Evolutionary conservation across 2,888 invertebrate species (phyloP).

Genomic region (Shargacucullia verbasci): DNA sequence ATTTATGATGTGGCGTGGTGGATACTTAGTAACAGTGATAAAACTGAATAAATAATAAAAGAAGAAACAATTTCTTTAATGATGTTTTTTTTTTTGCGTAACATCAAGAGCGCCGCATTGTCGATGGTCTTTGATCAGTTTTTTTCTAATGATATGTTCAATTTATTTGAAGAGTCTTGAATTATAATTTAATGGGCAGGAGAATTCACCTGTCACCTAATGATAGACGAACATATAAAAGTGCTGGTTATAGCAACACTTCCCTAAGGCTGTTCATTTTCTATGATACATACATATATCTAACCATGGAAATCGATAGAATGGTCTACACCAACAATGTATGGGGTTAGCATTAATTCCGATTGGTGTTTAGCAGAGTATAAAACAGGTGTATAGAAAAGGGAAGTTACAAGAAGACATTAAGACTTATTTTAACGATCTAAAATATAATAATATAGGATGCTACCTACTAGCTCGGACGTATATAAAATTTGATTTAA

Average conservation of each 20-base stretch:
- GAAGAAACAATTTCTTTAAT: too few relatives aligned
- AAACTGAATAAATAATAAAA: too few relatives aligned
- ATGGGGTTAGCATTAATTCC: not conserved
- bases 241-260: slow-evolving; percentile 1
- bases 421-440: too few relatives aligned
- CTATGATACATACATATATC: not conserved
- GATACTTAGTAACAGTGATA: too few relatives aligned
- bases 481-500: too few relatives aligned
- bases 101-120: not conserved
- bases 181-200: slow-evolving; percentile 7
- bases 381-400: not conserved
- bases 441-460: too few relatives aligned
- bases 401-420: too few relatives aligned
- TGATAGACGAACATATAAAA: not conserved
- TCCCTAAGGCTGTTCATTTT: slow-evolving; percentile 10
- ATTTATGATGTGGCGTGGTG: too few relatives aligned
- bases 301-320: not conserved
- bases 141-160: slow-evolving; percentile 7
- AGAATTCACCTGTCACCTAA: slow-evolving; percentile 19
- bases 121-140: slow-evolving; percentile 1
- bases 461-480: too few relatives aligned
- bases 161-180: slow-evolving; percentile 13
- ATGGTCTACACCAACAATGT: not conserved
- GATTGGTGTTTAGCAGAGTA: not conserved
- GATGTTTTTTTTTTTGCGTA: too few relatives aligned